Evolutionary conservation across 1,140 invertebrate genomes (phyloP), one percentile per base, ranked within the genome.

Genomic region (Apis laboriosa): DNA sequence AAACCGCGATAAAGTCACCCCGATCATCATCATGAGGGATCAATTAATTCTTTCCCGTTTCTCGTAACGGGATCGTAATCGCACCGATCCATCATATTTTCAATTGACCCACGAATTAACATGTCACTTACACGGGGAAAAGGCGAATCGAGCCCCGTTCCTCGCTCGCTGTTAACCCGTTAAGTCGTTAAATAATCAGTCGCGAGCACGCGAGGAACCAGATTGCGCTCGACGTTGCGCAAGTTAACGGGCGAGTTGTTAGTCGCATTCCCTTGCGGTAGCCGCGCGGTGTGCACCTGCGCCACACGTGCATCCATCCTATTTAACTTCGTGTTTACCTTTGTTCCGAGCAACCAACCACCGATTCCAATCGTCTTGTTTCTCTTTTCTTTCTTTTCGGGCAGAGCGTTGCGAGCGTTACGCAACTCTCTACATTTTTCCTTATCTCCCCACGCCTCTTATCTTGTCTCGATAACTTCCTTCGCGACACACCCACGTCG

Each of bases 151-250:
- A 15, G 56, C 49, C 34, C 60, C 73, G 58, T 34, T 49, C 49
- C 34, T 61, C 24, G 61, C 58, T 53, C 60, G 43, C 61, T 55
- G 74, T 60, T 70, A 58, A 70, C 55, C 77, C 66, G 77, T 78
- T 78, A 70, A 78, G 55, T 78, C 66, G 77, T 70, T 78, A 78
- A 78, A 78, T 70, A 70, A 78, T 78, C 64, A 58, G 53, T 28
- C 53, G 34, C n/a, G 55, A 60, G 43, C 77, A 70, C 28, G 51
- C 43, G 55, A 68, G 64, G 17, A 60, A 58, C 34, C 53, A 49
- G 43, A 58, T 58, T 51, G 43, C 77, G 51, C 13, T 49, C 9
- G n/a, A 28, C n/a, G 51, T 78, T 70, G 28, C 55, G 66, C 77
- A 60, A 78, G 15, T 78, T 34, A 21, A 63, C 49, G 43, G 9